Evolutionary conservation across 2,888 invertebrate genomes (phyloP), one percentile per base, ranked within the genome.

Genomic region (Alcis repandata): DNA sequence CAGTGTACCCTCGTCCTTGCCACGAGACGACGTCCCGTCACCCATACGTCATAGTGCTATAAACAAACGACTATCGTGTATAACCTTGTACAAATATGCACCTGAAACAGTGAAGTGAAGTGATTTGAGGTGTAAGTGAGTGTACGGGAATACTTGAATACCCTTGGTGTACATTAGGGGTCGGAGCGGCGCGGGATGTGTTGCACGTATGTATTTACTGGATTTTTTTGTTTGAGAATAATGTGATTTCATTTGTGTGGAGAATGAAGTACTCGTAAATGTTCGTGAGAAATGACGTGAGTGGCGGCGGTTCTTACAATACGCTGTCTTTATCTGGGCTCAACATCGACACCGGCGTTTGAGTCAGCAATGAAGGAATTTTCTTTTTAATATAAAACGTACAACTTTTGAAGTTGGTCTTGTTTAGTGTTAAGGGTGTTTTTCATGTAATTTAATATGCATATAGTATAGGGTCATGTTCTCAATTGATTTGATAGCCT

Each of bases 1-100:
- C 86, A 87, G 87, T 87, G 80, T 72, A 73, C 72, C 71, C 79
- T 71, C 73, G 76, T 77, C 78, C 74, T 72, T 76, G 73, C 52
- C 36, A 41, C 64, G 79, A 72, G 68, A 74, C 73, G 82, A 74
- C 84, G 84, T 78, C 57, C 69, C 76, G 72, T 62, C 68, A 64
- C 38, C 46, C 53, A 54, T 66, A 46, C 57, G 63, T 46, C 40
- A 56, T 38, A 59, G 41, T 49, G 53, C 13, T 41, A 61, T 60
- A 68, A 69, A 67, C 56, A 67, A 65, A 45, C 67, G 67, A 60
- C 67, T 22, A 45, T 53, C 46, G 52, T 46, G n/a, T 49, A 45
- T 58, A 52, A 53, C 19, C 57, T 45, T 59, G 43, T 58, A 56
- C 58, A 49, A 65, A 67, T 43, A 56, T 62, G 67, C 59, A 56